Conservation (phyloP, 1,140 invertebrate species). For the Ceratosolen solmsi region DNA sequence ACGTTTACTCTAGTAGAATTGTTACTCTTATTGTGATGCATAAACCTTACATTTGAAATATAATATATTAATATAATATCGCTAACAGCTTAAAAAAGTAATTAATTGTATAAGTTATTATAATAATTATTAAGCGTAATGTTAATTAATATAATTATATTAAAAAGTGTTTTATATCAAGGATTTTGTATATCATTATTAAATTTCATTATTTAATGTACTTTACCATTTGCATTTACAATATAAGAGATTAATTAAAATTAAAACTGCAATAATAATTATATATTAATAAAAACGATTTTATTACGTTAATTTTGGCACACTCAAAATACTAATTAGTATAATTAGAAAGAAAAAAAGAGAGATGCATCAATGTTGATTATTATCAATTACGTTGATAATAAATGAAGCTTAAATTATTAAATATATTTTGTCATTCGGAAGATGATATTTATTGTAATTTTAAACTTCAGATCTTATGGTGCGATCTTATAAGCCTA, state of each 20-base stretch:
- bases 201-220: neutral
- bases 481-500: no score
- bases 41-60: neutral
- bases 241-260: neutral
- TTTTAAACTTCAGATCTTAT: no score
- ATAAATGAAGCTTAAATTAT: neutral
- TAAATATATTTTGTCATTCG: no score
- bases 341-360: neutral
- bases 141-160: neutral
- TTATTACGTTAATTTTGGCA: neutral
- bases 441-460: no score
- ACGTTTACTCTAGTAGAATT: no score
- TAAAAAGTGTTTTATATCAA: neutral
- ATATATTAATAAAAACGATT: neutral
- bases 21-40: no score
- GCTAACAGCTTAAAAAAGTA: neutral
- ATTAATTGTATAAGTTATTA: no score
- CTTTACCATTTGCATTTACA: neutral
- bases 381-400: neutral
- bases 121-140: neutral
- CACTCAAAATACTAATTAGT: neutral
- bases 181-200: neutral
- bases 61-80: neutral
- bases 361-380: neutral
- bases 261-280: neutral